Base-by-base conservation (phyloP, 2,797 vertebrate species). In the Stomatorhinus walkeri region DNA sequence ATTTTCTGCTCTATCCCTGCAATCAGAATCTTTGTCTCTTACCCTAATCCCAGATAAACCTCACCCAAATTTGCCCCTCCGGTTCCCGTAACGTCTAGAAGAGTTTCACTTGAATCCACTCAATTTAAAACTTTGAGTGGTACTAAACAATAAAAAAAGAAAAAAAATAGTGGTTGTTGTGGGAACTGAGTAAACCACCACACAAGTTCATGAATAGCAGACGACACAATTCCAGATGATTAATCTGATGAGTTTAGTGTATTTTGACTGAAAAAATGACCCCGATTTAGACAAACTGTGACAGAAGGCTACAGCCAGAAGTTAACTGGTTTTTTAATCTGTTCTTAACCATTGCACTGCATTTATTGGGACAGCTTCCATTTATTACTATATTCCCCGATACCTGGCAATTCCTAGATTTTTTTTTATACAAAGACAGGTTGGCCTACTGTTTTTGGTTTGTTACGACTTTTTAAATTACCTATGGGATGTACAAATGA, bases 401-500 rank as follows among this genome's bases (percentile, higher is more conserved):
- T 92, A 91, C 85, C 92, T 92, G 89, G 91, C 87, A 87, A 91
- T 87, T 91, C 89, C 93, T 90, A 91, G 91, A 91, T 91, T 90
- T 94, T 32, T 32, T 72, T 92, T 92, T 96, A 95, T 96, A 96
- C 94, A 96, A 95, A 96, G 90, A 90, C 87, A 52, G 93, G 91
- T 94, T 95, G 93, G 94, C 93, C 90, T 92, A 94, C 94, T 94
- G 94, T 95, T 94, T 93, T 86, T 90, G 90, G 46, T 93, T 92
- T 93, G 91, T 90, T 90, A 48, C 88, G 85, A 88, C 88, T 93
- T 90, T 93, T 91, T 90, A 91, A 91, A 93, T 93, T 94, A 93
- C 95, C 81, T 85, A 28, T 28, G 93, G 95, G 95, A 95, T 96
- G 95, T 96, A 95, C 94, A 96, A 96, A 96, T 95, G 94, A 96